Percentiles rank a stretch among this genome's conserved stretches.
Conservation (phyloP, 2,888 invertebrate genomes). For the Macropis europaea region DNA sequence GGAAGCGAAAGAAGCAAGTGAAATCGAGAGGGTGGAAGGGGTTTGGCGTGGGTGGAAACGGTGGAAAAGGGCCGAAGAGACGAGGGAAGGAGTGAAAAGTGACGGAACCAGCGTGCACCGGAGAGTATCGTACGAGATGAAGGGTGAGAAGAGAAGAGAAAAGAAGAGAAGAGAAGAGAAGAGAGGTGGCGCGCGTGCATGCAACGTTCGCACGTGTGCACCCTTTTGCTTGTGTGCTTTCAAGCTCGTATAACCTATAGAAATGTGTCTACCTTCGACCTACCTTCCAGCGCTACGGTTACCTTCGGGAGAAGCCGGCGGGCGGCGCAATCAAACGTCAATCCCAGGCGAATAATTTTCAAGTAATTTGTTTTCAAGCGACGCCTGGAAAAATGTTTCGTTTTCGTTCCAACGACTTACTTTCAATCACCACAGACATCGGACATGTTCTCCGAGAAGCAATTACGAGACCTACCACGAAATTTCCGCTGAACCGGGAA, state of each 20-base stretch:
- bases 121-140: constrained; percentile 50
- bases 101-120: constrained; percentile 29
- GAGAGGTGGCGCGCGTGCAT: constrained; percentile 19
- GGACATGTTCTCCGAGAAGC: constrained; percentile 36
- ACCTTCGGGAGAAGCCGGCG: constrained; percentile 22
- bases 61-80: neutral
- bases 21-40: neutral
- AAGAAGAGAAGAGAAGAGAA: neutral
- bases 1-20: neutral
- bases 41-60: constrained; percentile 1
- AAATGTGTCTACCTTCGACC: constrained; percentile 50
- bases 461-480: constrained; percentile 45
- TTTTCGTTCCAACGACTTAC: constrained; percentile 45
- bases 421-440: constrained; percentile 31
- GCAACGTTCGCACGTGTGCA: constrained; percentile 13
- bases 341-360: constrained; percentile 74
- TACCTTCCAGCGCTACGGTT: constrained; percentile 30
- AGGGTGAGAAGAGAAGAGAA: constrained; percentile 57
- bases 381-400: constrained; percentile 55
- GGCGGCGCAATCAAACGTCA: constrained; percentile 72
- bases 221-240: neutral
- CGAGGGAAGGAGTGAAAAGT: constrained; percentile 22
- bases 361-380: constrained; percentile 66
- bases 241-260: constrained; percentile 32
- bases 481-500: too few species aligned